These are phyloP conservation scores for Xenus cinereus DNA, from an alignment of 2,113 vertebrate genomes.

Conservation along the genomic window DNA sequence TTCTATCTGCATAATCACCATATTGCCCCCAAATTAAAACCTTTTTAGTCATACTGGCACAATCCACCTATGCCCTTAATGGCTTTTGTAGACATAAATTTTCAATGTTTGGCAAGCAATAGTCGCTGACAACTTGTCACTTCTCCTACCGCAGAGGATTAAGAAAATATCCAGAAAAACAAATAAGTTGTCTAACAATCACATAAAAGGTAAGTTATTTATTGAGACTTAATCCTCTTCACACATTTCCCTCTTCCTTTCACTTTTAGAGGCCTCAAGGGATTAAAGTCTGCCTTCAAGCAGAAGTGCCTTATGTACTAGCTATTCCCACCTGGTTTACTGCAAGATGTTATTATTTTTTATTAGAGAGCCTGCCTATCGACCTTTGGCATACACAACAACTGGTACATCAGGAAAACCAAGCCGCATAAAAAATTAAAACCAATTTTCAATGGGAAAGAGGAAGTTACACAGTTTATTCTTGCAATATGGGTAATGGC, in stretches of 20 bases:
- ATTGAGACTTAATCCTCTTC: conserved; percentile 1
- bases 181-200: not conserved
- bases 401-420: not conserved
- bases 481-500: not conserved
- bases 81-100: not conserved
- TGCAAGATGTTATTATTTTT: not conserved
- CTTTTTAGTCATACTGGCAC: not conserved
- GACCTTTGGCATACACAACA: not conserved
- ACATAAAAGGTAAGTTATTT: conserved; percentile 5
- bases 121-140: not conserved
- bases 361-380: not conserved
- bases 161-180: not conserved
- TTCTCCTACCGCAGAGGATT: not conserved
- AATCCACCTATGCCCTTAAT: not conserved
- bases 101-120: not conserved
- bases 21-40: not conserved
- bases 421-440: not conserved
- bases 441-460: not conserved
- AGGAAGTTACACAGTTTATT: not conserved
- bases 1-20: not conserved
- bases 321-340: not conserved
- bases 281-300: not conserved
- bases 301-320: not conserved
- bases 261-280: not conserved
- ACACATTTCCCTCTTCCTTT: not conserved